Conservation (phyloP, 2,113 vertebrate species). For the Madoqua kirkii region DNA sequence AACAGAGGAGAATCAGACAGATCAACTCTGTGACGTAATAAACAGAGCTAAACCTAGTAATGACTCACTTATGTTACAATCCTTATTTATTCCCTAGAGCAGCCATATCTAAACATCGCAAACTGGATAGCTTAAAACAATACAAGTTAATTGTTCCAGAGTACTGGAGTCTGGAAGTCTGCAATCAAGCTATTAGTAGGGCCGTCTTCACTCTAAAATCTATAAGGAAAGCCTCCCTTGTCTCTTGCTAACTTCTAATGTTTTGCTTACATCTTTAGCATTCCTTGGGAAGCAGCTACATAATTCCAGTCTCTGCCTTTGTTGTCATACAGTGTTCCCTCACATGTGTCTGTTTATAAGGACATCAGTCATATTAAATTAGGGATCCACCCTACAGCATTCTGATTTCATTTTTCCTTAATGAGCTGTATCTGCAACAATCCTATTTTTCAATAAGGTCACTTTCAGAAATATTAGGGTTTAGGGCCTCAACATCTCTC, state of each 20-base stretch:
- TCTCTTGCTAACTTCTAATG: neutral
- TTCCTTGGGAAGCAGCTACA: neutral
- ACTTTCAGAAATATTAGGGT: neutral
- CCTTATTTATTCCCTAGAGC: neutral
- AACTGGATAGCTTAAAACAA: neutral
- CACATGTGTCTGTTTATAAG: neutral
- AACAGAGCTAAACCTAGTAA: neutral
- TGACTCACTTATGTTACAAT: neutral
- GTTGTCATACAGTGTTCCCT: fast-evolving
- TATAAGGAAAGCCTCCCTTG: neutral
- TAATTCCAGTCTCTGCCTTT: neutral
- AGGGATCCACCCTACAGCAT: no score
- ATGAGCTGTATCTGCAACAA: neutral
- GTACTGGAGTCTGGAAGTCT: neutral
- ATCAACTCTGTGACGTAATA: neutral
- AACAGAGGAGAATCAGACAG: neutral
- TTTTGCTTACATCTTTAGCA: no score
- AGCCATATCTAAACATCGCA: neutral
- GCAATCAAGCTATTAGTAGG: neutral
- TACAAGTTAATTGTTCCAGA: no score
- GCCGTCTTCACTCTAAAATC: neutral
- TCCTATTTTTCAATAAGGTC: neutral
- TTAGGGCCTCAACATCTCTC: neutral
- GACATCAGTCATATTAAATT: neutral
- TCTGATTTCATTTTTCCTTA: neutral